phyloP scores from a whole-genome alignment of 2,797 vertebrate genomes.

The Sebastes diploproa region DNA sequence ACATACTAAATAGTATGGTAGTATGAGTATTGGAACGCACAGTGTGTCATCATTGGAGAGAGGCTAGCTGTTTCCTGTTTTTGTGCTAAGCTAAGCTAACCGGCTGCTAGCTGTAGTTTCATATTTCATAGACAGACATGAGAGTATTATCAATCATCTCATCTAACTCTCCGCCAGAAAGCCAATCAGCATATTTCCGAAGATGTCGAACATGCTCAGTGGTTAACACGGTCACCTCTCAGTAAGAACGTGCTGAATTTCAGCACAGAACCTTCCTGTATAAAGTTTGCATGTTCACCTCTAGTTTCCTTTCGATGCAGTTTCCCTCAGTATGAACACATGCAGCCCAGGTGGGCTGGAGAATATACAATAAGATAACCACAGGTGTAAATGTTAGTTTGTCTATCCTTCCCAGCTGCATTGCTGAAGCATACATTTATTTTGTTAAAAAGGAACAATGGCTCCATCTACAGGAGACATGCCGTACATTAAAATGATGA shows the following conservation, averaged over 20 bases:
- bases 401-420: neutral
- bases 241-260: neutral
- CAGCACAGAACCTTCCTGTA: neutral
- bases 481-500: neutral
- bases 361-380: conserved; percentile 1
- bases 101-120: too few relatives aligned
- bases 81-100: too few relatives aligned
- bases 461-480: conserved; percentile 63
- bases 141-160: too few relatives aligned
- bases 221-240: neutral
- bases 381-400: conserved; percentile 24
- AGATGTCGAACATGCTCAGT: neutral
- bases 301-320: neutral
- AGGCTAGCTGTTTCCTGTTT: too few relatives aligned
- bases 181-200: too few relatives aligned
- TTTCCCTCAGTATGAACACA: conserved; percentile 15
- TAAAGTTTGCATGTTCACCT: conserved; percentile 5
- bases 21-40: too few relatives aligned
- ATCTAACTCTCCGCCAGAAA: too few relatives aligned
- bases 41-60: too few relatives aligned
- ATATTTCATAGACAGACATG: too few relatives aligned
- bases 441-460: conserved; percentile 21
- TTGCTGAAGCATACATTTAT: neutral
- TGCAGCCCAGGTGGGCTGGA: conserved; percentile 25
- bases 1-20: too few relatives aligned